Evolutionary conservation across 2,888 invertebrate genomes (phyloP), one percentile per base, ranked within the genome.

Genomic region (Gerris lacustris): DNA sequence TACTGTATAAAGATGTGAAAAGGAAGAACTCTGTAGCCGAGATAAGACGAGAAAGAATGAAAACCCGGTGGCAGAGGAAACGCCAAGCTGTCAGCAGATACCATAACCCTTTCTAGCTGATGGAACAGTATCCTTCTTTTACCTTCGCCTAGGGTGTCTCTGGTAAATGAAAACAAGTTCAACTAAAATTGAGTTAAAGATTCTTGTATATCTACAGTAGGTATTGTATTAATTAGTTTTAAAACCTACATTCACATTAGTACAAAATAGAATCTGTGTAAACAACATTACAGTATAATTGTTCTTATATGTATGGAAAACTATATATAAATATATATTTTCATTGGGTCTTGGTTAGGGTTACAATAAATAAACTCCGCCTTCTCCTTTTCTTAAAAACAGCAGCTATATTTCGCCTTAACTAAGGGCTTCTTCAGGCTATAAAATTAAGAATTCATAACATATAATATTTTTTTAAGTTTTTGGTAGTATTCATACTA

Each of bases 1-100:
- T 93, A 92, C 80, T 93, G 93, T 76, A 91, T 80, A 80, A 94
- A 94, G 79, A 88, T 86, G 74, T 88, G 85, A 80, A 89, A 91
- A 45, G 87, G 85, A 74, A 94, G 82, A 44, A 90, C 87, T 76
- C 89, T 84, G 80, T 91, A 92, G 1, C 92, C 94, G 70, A 94
- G 84, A 80, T 91, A 92, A 4, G 93, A 90, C 80, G 94, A 91
- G 83, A 93, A 94, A 6, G 94, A 92, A 18, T 90, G 88, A 80
- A 94, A 94, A 15, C 94, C 94, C 78, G 91, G 89, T 11, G 94
- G 93, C 75, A 92, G 81, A 0, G 91, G 91, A 80, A 89, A 94
- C 45, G 91, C 92, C 74, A 91, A 85, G 5, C 88, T 87, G 78
- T 91, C 91, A 18, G 88, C 85, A 0, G 92, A 90, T 76, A 90